These are phyloP conservation scores for Theocolax elegans DNA, from an alignment of 1,140 invertebrate species.

Conservation along the genomic window DNA sequence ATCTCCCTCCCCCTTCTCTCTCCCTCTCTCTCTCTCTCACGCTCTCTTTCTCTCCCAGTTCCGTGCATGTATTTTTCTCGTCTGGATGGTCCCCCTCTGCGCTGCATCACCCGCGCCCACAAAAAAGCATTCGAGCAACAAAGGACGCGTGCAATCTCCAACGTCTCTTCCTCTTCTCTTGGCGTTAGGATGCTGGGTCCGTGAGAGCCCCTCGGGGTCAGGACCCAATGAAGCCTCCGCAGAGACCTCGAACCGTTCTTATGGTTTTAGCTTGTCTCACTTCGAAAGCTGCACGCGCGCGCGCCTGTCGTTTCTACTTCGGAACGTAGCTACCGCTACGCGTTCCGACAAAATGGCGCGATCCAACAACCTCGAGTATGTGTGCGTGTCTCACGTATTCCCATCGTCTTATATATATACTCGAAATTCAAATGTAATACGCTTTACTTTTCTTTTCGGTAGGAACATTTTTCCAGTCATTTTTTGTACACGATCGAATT, in stretches of 20 bases:
- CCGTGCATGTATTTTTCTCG: neutral
- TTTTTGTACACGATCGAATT: too few relatives aligned
- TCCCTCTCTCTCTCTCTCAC: constrained; percentile 15
- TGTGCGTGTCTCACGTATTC: constrained; percentile 35
- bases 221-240: neutral
- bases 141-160: neutral
- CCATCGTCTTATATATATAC: too few relatives aligned
- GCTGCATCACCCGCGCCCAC: neutral
- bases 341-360: constrained; percentile 53
- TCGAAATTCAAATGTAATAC: too few relatives aligned
- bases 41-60: constrained; percentile 20
- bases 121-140: constrained; percentile 14
- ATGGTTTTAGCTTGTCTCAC: neutral
- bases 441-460: too few relatives aligned
- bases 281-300: constrained; percentile 26
- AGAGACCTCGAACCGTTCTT: constrained; percentile 12
- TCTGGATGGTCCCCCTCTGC: neutral
- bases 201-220: constrained; percentile 2
- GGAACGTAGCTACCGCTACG: constrained; percentile 25
- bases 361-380: constrained; percentile 43
- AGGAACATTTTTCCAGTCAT: too few relatives aligned
- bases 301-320: too few relatives aligned
- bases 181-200: neutral
- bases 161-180: constrained; percentile 31
- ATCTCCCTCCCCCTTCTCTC: neutral